Base-by-base conservation (phyloP, 1,140 invertebrate genomes). In the Heliconius hermathena region DNA sequence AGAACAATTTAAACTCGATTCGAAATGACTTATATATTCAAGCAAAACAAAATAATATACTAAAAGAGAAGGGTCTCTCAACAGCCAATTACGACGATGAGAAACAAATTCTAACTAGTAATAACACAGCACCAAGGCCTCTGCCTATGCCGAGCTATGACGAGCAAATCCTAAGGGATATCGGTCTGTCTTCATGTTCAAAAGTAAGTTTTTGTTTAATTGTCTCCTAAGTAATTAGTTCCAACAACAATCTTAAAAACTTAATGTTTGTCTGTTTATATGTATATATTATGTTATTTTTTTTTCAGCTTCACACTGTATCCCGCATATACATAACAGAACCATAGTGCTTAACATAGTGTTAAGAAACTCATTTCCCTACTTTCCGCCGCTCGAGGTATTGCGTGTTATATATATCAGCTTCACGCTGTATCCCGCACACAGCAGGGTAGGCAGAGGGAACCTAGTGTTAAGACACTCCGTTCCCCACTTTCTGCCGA, bases 101-200 rank as follows among this genome's bases (percentile, higher is more conserved):
- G 9, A 66, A 66, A 66, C 46, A n/a, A 71, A 71, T 36, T 29
- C 71, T 11, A 52, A 70, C 41, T 36, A 54, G 46, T 54, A 73
- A 74, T 6, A 79, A 74, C 29, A 79, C 73, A 38, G 36, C 73
- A 26, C 29, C 74, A 26, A 75, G 74, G n/a, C 11, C 52, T 22
- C 29, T 73, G 3, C 66, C 76, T 66, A 74, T 57, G 74, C 71
- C 74, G 8, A 74, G 79, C 36, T 79, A 73, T 66, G 83, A 87
- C 2, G 87, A 87, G 66, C 82, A 81, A 41, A 71, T 87, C 41
- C 60, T 89, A 26, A 85, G 81, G 52, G 78, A 84, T 36, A 80
- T 84, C 73, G 85, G 82, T 13, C 78, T 85, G n/a, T 77, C 85
- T 16, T 82, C 78, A 16, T 89, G 81, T 76, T 82, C 77, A 26